Base-by-base conservation (phyloP, 2,797 vertebrate genomes). In the Eupleurogrammus muticus region DNA sequence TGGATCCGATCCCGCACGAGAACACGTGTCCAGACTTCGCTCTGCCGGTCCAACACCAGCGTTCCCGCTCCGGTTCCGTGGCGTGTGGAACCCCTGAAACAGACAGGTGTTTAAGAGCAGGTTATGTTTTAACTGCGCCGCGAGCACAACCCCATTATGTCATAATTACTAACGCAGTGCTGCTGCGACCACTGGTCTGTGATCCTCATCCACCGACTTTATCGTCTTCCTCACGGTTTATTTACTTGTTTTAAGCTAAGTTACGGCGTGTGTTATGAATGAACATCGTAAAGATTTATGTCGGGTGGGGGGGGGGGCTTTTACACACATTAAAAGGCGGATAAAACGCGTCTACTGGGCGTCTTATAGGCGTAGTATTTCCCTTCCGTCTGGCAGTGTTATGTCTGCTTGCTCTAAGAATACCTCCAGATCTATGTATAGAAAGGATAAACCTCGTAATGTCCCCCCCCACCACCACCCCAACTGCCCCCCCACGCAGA, bases 401-500 rank as follows among this genome's bases (percentile, higher is more conserved):
- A 71, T 48, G 35, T 40, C 50, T 42, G 49, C 72, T 40, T 66
- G 46, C 62, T 79, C 64, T 69, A 64, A 77, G 74, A 85, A 81
- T 77, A 74, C 55, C 36, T 66, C 54, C 70, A 52, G 50, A 59
- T 72, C 83, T 88, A 90, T 82, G 66, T 89, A 86, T 90, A 86
- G 87, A 84, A 80, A 78, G 76, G 82, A 84, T 84, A 78, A 85
- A 83, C 69, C 55, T 21, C 24, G 46, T 80, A 85, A 82, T 81
- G 66, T 80, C 44, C 38, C 73, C 73, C 74, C 64, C 54, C 23
- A 42, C 10, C 79, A 46, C 38, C 73, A 71, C 74, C 64, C 54
- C 23, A 42, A n/a, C n/a, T 80, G 48, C 38, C 73, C 73, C 74
- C 64, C 54, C 23, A 42, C 10, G 12, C 51, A 23, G 47, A 77